Base-by-base conservation (phyloP, 2,113 vertebrate genomes). In the Argyrosomus japonicus region DNA sequence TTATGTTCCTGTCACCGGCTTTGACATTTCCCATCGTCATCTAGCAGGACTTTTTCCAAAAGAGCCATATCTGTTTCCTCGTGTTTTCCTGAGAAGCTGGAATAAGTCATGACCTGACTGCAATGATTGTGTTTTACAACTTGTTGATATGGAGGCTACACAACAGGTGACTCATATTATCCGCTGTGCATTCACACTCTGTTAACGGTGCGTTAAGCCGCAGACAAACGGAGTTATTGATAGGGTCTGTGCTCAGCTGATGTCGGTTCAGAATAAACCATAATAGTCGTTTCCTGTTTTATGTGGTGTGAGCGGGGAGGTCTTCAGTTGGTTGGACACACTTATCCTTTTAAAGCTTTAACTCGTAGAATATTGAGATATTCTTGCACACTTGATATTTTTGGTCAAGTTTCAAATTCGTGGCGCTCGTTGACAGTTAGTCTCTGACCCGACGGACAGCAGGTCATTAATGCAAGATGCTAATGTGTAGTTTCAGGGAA, bases 141-240 rank as follows among this genome's bases (percentile, higher is more conserved):
- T 62, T 75, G 61, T 83, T 77, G 50, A 81, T 80, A 57, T 50
- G n/a, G 17, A 19, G 43, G 36, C 11, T 8, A 40, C 51, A 54
- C 45, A 84, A 12, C 68, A 67, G 67, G 63, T 81, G 83, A 84
- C 79, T 86, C 84, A 25, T 17, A 27, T 6, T 36, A 79, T 47
- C 71, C 74, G 29, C 47, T 51, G 50, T 43, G n/a, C n/a, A 43
- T 68, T 81, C 65, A 54, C 62, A 8, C 19, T 80, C 32, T 72
- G 36, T 15, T 2, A 40, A 17, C 5, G 13, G 29, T 1, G 53
- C 23, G 27, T 60, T 14, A 40, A 62, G 40, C 21, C 40, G n/a
- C 13, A 25, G 68, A 56, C 11, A 27, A 27, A 32, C 18, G 51
- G 10, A 53, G 27, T 10, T 77, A 4, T 50, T 51, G 51, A 48